These are phyloP conservation scores for Yponomeuta sedellus DNA, from an alignment of 2,888 invertebrate species.

Conservation along the genomic window DNA sequence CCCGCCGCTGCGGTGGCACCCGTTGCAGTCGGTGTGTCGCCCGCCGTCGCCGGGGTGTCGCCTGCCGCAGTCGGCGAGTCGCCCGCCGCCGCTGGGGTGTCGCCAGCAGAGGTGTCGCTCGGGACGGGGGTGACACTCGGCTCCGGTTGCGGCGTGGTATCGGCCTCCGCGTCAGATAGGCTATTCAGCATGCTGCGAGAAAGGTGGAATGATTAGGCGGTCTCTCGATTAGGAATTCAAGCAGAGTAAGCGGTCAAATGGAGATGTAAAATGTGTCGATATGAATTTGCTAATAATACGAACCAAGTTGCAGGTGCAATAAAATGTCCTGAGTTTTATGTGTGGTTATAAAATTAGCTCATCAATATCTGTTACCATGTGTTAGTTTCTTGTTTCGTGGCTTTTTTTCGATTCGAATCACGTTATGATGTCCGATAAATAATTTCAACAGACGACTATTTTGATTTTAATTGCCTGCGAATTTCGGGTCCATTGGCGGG, in stretches of 20 bases:
- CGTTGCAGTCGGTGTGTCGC: constrained; percentile 37
- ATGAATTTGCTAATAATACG: not conserved
- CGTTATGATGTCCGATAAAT: too few species aligned
- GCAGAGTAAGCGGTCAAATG: not conserved
- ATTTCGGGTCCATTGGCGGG: too few species aligned
- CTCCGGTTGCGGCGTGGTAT: not conserved
- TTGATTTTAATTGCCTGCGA: too few species aligned
- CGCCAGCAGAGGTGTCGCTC: not conserved
- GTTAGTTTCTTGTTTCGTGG: too few species aligned
- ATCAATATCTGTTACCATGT: too few species aligned
- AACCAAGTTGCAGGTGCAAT: not conserved
- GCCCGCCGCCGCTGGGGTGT: constrained; percentile 8
- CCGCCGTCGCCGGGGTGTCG: constrained; percentile 36
- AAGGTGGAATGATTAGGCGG: not conserved
- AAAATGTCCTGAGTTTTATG: not conserved
- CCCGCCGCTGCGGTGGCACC: constrained; percentile 34
- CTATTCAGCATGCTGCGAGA: not conserved
- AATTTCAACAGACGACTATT: too few species aligned
- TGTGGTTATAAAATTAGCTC: too few species aligned
- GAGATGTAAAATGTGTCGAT: not conserved
- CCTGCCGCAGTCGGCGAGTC: constrained; percentile 39
- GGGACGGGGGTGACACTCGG: not conserved
- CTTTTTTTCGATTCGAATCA: too few species aligned
- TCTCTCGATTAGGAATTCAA: too few species aligned
- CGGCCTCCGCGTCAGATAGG: not conserved